phyloP scores from a whole-genome alignment of 2,797 vertebrate genomes.

The Prunella strophiata region DNA sequence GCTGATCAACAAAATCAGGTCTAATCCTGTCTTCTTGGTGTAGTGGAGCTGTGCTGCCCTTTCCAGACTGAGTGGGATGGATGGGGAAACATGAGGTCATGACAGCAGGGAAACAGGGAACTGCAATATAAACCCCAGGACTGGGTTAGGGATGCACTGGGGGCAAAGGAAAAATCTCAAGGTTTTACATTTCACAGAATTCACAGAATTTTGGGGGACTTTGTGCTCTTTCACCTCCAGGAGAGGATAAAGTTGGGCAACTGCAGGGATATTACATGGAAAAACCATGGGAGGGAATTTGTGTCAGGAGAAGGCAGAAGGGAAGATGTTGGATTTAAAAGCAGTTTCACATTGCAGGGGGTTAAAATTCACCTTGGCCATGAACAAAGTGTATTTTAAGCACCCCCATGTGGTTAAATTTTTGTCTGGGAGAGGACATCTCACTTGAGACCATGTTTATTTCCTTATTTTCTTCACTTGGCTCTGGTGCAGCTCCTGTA shows the following conservation, averaged over 20 bases:
- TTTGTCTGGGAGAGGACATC: neutral
- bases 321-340: neutral
- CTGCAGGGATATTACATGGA: neutral
- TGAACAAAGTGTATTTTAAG: neutral
- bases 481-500: neutral
- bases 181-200: neutral
- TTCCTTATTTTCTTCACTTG: neutral
- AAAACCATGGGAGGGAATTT: neutral
- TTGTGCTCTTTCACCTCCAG: neutral
- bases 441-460: accelerated
- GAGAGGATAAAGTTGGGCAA: neutral
- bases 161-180: neutral
- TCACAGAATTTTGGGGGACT: neutral
- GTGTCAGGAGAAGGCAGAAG: neutral
- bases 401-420: accelerated
- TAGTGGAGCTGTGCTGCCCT: neutral
- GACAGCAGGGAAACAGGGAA: neutral
- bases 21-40: neutral
- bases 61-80: neutral
- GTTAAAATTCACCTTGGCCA: neutral
- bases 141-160: neutral
- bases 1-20: neutral
- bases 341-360: neutral
- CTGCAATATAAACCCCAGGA: accelerated
- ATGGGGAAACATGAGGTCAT: neutral